Base-by-base conservation (phyloP, 2,888 invertebrate genomes). In the Agrypnus murinus region DNA sequence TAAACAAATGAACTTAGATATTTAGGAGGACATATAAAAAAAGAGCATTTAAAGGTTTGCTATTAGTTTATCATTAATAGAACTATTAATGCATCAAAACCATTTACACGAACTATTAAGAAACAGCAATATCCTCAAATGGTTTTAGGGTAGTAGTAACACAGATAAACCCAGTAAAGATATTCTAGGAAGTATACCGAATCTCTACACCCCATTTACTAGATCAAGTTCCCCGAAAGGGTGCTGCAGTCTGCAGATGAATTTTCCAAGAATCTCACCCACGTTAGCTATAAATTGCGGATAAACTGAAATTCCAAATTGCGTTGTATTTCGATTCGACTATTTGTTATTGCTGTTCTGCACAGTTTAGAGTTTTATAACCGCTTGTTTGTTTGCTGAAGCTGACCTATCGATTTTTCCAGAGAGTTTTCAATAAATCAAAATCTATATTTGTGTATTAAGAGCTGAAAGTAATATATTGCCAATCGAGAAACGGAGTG, bases 231-330 rank as follows among this genome's bases (percentile, higher is more conserved):
- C 58, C 19, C 1, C 40, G 40, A 57, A 58, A 25, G 25, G 40
- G 50, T 50, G 43, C 60, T n/a, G 45, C 40, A 60, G 1, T 8
- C 60, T 60, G 60, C 40, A 60, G 40, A 60, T 45, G 40, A 19
- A 25, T 31, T 60, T 60, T 60, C 60, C 45, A 12, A 10, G 60
- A 60, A 60, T 32, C 19, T 31, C 45, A 40, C 60, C 60, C 40
- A 60, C 60, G 14, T 32, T 15, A 10, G 12, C 32, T 25, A 60
- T 32, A 46, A 60, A 60, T 46, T 46, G n/a, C 6, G 31, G n/a
- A 12, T 12, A 12, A 31, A 50, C n/a, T 50, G 31, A 50, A 14
- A 25, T n/a, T 31, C 32, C 31, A 50, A 50, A 31, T 31, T 50
- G 50, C 7, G 2, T 10, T 31, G 31, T 31, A 31, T 50, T 50